Evolutionary conservation across 2,888 invertebrate genomes (phyloP).

Genomic region (Hirtodrosophila alboralis): DNA sequence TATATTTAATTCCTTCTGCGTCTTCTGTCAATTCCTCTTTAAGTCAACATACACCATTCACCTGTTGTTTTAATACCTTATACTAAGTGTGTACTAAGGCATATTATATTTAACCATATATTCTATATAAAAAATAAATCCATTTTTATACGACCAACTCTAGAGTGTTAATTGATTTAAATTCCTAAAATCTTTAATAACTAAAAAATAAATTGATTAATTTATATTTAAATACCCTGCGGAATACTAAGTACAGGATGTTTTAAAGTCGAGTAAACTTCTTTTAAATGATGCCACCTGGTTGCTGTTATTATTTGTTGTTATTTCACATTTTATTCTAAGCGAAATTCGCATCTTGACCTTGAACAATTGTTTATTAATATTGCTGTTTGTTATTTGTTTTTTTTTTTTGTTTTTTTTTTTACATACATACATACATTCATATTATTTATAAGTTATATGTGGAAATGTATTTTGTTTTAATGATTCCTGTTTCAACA

Average conservation of each 20-base stretch:
- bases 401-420: constrained; percentile 19
- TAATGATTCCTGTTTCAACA: constrained; percentile 28
- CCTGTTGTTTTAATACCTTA: constrained; percentile 34
- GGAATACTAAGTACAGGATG: constrained; percentile 5
- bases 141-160: no score
- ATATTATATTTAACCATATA: neutral
- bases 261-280: neutral
- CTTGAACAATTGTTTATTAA: constrained; percentile 74
- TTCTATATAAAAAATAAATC: neutral
- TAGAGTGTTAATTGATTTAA: no score
- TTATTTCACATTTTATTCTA: constrained; percentile 61
- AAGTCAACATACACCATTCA: constrained; percentile 10
- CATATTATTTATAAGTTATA: neutral
- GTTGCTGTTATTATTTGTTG: constrained; percentile 28
- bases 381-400: constrained; percentile 41
- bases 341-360: constrained; percentile 61
- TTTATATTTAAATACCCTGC: no score
- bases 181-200: no score
- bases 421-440: constrained; percentile 6
- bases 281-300: neutral
- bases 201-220: no score
- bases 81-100: neutral
- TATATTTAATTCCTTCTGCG: neutral
- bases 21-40: constrained; percentile 27
- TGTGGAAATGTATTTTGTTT: constrained; percentile 6